phyloP scores from a whole-genome alignment of 2,888 invertebrate species.

The Maniola hyperantus region DNA sequence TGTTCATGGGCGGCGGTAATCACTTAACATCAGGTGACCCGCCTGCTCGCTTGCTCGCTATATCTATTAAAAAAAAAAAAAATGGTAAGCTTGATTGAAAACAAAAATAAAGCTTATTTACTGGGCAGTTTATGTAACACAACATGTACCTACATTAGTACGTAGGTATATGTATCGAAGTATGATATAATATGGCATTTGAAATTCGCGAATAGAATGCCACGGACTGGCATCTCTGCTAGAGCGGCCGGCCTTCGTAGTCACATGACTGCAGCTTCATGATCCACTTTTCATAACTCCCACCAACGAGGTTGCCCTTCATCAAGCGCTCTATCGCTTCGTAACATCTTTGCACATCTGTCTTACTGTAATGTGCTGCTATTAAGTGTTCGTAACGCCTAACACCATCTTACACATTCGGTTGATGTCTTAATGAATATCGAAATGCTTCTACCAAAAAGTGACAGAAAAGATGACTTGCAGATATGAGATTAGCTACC shows the following conservation, averaged over 20 bases:
- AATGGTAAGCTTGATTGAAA: too few relatives aligned
- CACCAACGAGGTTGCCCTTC: slow-evolving; percentile 52
- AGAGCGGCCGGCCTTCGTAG: slow-evolving; percentile 55
- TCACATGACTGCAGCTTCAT: slow-evolving; percentile 67
- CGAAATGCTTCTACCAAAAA: not conserved
- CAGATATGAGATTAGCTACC: not conserved
- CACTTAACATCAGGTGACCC: too few relatives aligned
- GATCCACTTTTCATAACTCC: slow-evolving; percentile 61
- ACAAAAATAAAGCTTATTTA: too few relatives aligned
- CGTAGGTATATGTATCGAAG: slow-evolving; percentile 6
- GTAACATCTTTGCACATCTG: slow-evolving; percentile 38
- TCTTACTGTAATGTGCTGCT: slow-evolving; percentile 17
- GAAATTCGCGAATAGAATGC: slow-evolving; percentile 40
- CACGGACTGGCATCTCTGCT: slow-evolving; percentile 41
- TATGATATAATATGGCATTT: slow-evolving; percentile 29
- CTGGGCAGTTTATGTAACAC: not conserved
- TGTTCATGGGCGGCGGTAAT: too few relatives aligned
- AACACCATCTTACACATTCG: slow-evolving; percentile 17
- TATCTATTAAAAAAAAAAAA: too few relatives aligned
- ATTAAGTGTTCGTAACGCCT: slow-evolving; percentile 22
- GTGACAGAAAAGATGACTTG: slow-evolving; percentile 4
- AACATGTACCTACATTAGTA: too few relatives aligned
- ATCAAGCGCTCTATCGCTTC: slow-evolving; percentile 43
- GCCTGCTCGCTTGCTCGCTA: too few relatives aligned
- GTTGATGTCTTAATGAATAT: slow-evolving; percentile 5